Base-by-base conservation (phyloP, 2,888 invertebrate species). In the Patella ulyssiponensis region DNA sequence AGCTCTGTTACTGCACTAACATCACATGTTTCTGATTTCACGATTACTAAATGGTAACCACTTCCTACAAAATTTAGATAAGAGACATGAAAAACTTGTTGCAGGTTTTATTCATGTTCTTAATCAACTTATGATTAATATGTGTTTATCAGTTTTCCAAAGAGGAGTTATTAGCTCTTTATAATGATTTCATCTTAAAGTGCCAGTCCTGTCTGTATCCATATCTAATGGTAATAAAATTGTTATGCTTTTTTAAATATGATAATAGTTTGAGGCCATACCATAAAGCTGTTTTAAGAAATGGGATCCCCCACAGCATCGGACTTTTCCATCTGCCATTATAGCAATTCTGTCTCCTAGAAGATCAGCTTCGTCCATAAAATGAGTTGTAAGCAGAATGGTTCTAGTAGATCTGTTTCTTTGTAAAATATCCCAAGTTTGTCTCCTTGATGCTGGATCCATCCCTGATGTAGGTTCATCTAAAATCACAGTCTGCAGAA, bases 351-450 rank as follows among this genome's bases (percentile, higher is more conserved):
- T 93, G 91, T 97, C 96, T 0, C 96, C 96, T 3, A 96, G 93
- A 72, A 95, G 93, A 91, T 97, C 97, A 0, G 97, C 96, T 92
- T 97, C 97, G 88, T 97, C 96, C 96, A 97, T 96, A 89, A 96
- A 96, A 91, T 97, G 91, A 15, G 91, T 91, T 23, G 96, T 95
- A 77, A 97, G 92, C 73, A 97, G 93, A 86, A 97, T 94, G 0
- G 96, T 95, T 12, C 96, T 93, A 69, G 94, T 95, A 93, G 92
- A 90, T 69, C 93, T 92, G 84, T 94, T 92, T 14, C 92, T 92
- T 92, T 92, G 93, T 80, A 97, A 91, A 27, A 97, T 92, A 85
- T 96, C 95, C 97, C 97, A 97, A 0, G 92, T 92, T 81, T 92
- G 92, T 71, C 93, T 91, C 17, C 94, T 86, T 0, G 93, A 93